Conservation (phyloP, 2,797 vertebrate species). For the Phrynocephalus forsythii region DNA sequence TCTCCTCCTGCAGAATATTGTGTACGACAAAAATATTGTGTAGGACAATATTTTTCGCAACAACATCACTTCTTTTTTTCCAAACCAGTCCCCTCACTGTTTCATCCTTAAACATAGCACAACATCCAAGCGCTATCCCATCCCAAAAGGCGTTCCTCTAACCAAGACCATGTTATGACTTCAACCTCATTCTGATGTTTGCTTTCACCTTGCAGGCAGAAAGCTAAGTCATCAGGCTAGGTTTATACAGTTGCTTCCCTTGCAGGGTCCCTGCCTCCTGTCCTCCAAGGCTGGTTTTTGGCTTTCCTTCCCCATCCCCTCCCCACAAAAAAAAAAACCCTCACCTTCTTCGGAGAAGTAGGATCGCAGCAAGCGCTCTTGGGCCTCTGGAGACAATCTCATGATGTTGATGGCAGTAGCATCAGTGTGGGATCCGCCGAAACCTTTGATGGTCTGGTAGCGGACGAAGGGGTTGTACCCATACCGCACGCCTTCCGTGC, state of each 20-base stretch:
- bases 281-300: rapidly evolving
- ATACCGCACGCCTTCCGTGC: constrained; percentile 59
- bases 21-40: too few relatives aligned
- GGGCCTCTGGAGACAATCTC: constrained; percentile 81
- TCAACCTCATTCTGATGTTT: too few relatives aligned
- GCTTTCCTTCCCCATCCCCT: too few relatives aligned
- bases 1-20: too few relatives aligned
- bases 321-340: neutral
- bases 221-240: neutral
- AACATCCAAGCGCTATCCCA: neutral
- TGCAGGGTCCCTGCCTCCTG: rapidly evolving
- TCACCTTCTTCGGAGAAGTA: constrained; percentile 91
- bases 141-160: too few relatives aligned
- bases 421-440: constrained; percentile 92
- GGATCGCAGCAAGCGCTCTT: constrained; percentile 85
- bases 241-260: too few relatives aligned
- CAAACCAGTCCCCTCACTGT: too few relatives aligned
- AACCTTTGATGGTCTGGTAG: constrained; percentile 90
- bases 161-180: too few relatives aligned
- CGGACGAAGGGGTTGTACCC: constrained; percentile 79
- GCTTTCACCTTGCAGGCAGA: neutral
- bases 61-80: too few relatives aligned
- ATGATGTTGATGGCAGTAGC: constrained; percentile 90
- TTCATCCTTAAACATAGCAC: too few relatives aligned
- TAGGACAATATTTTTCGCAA: too few relatives aligned